Evolutionary conservation across 2,888 invertebrate species (phyloP).

Genomic region (Oxyteleia sp.): DNA sequence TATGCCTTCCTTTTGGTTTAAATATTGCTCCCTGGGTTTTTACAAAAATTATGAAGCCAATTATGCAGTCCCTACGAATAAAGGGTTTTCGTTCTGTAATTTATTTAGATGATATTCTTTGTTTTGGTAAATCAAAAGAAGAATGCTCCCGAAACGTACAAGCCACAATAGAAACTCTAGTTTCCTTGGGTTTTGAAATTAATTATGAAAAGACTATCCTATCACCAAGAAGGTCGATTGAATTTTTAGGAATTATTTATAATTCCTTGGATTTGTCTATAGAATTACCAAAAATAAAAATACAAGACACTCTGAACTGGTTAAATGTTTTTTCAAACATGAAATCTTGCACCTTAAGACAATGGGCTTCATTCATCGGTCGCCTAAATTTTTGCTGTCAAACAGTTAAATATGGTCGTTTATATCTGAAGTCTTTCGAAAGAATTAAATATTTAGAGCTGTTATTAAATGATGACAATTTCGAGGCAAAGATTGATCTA

Average conservation of each 20-base stretch:
- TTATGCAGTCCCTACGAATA: constrained; percentile 14
- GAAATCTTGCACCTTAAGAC: constrained; percentile 52
- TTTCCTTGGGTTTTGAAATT: not conserved
- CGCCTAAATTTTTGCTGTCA: constrained; percentile 52
- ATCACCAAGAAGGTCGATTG: too few species aligned
- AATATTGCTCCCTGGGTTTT: constrained; percentile 51
- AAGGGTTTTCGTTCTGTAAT: constrained; percentile 41
- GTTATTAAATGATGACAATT: constrained; percentile 38
- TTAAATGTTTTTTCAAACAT: too few species aligned
- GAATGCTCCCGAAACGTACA: too few species aligned
- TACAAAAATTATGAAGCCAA: constrained; percentile 56
- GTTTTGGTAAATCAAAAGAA: constrained; percentile 21
- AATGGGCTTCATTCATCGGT: constrained; percentile 59
- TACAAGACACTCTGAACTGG: too few species aligned
- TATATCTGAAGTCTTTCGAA: constrained; percentile 63
- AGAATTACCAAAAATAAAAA: too few species aligned
- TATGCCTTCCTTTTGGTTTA: constrained; percentile 55
- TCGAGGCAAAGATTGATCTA: constrained; percentile 42
- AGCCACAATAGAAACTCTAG: too few species aligned
- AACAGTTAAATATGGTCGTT: constrained; percentile 51
- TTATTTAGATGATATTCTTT: constrained; percentile 31
- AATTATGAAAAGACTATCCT: not conserved
- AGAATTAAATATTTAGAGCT: constrained; percentile 47
- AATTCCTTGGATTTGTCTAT: too few species aligned
- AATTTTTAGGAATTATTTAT: too few species aligned